Evolutionary conservation across 2,113 vertebrate species (phyloP).

Genomic region (Amphiprion ocellaris): DNA sequence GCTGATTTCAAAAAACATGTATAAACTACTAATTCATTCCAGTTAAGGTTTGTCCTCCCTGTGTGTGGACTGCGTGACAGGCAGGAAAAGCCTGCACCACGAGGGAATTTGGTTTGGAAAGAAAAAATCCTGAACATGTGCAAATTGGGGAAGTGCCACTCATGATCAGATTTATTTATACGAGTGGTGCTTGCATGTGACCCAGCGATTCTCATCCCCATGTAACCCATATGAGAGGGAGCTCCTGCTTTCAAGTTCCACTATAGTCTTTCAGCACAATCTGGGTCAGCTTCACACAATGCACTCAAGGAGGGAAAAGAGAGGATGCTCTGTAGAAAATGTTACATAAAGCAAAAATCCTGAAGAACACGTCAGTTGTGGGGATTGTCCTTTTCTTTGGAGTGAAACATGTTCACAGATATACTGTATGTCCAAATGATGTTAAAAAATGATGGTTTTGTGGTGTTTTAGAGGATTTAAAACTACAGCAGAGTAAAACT

Average conservation of each 20-base stretch:
- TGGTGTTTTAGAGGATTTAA: too few relatives aligned
- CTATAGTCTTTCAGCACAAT: conserved; percentile 21
- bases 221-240: conserved; percentile 13
- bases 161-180: neutral
- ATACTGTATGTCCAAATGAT: neutral
- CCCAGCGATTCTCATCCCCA: neutral
- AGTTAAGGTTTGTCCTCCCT: neutral
- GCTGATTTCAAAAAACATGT: too few relatives aligned
- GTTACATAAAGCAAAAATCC: conserved; percentile 2
- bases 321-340: conserved; percentile 14
- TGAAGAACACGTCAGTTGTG: neutral
- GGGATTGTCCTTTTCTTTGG: conserved; percentile 2
- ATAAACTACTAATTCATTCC: too few relatives aligned
- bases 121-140: neutral
- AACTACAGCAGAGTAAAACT: neutral
- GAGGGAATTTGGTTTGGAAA: neutral
- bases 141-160: neutral
- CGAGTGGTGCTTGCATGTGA: neutral
- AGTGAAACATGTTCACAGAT: neutral
- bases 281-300: conserved; percentile 37
- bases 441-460: neutral
- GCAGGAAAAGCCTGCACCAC: neutral
- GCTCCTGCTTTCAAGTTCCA: conserved; percentile 36
- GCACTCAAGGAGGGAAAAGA: conserved; percentile 14
- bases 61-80: neutral